Evolutionary conservation across 2,797 vertebrate genomes (phyloP).

Genomic region (Melanotaenia boesemani): DNA sequence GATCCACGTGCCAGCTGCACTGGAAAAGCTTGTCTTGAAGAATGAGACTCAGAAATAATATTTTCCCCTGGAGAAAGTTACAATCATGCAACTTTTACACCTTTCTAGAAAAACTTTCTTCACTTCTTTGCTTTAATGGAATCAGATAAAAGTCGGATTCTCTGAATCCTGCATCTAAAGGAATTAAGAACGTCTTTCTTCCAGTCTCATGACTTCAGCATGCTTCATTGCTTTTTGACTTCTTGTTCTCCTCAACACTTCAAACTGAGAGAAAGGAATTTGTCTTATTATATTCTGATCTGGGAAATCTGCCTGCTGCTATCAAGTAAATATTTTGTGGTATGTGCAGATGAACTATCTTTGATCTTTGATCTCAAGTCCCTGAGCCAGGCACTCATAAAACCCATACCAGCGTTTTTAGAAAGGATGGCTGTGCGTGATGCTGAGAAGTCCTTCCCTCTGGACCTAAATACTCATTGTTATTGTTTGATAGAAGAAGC

Average conservation of each 20-base stretch:
- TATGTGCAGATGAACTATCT: slow-evolving; percentile 72
- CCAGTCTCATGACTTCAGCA: slow-evolving; percentile 47
- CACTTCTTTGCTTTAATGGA: slow-evolving; percentile 26
- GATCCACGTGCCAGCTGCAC: neutral
- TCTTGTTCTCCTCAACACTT: slow-evolving; percentile 52
- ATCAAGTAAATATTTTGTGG: slow-evolving; percentile 74
- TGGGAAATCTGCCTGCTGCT: slow-evolving; percentile 67
- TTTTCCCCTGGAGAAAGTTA: slow-evolving; percentile 5
- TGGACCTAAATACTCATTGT: slow-evolving; percentile 71
- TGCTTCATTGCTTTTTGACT: slow-evolving; percentile 62
- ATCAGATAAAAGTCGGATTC: slow-evolving; percentile 55
- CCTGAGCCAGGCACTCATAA: slow-evolving; percentile 55
- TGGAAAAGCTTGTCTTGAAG: neutral
- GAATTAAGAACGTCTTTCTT: slow-evolving; percentile 67
- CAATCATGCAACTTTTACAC: slow-evolving; percentile 37
- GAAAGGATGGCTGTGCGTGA: slow-evolving; percentile 64
- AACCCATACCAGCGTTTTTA: slow-evolving; percentile 35
- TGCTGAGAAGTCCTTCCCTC: slow-evolving; percentile 65
- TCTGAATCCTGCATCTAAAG: slow-evolving; percentile 38
- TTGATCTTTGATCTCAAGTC: slow-evolving; percentile 72
- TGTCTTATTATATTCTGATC: slow-evolving; percentile 69
- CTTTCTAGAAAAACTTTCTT: slow-evolving; percentile 47
- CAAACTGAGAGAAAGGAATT: slow-evolving; percentile 52
- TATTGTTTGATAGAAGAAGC: slow-evolving; percentile 80
- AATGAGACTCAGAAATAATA: neutral